Evolutionary conservation across 92 coral and sea anemone genomes (phyloP).

Genomic region (Epizoanthus illoricatus): DNA sequence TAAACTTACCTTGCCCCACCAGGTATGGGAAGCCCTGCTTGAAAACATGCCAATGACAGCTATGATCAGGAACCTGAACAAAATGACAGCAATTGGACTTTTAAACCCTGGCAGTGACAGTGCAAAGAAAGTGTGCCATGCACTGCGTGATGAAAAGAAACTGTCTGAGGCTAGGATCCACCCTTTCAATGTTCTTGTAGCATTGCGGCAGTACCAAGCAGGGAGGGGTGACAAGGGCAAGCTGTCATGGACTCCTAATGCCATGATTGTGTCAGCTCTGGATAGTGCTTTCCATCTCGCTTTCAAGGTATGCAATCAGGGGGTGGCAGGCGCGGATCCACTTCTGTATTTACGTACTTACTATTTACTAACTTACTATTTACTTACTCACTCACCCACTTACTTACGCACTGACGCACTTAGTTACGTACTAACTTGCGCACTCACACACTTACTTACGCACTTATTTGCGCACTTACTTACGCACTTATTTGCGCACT

Average conservation of each 20-base stretch:
- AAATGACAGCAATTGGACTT: conserved; percentile 81
- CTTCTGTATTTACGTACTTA: too few relatives aligned
- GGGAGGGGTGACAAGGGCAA: conserved; percentile 92
- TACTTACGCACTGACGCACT: too few relatives aligned
- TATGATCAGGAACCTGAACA: conserved; percentile 90
- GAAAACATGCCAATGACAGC: conserved; percentile 98
- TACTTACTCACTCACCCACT: too few relatives aligned
- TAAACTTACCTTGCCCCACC: background rate
- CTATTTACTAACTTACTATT: too few relatives aligned
- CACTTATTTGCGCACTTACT: too few relatives aligned
- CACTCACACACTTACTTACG: too few relatives aligned
- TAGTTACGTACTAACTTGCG: too few relatives aligned
- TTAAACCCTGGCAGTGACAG: conserved; percentile 62
- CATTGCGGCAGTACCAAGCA: conserved; percentile 78
- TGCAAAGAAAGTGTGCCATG: conserved; percentile 55
- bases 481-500: too few relatives aligned
- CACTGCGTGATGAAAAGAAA: conserved; percentile 43
- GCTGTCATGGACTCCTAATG: conserved; percentile 73
- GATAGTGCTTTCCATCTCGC: conserved; percentile 87
- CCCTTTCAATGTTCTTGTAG: conserved; percentile 82
- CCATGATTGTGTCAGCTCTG: conserved; percentile 67
- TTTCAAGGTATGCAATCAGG: conserved; percentile 67
- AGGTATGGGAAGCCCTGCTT: conserved; percentile 91
- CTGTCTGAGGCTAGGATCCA: conserved; percentile 84
- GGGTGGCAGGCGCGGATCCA: too few relatives aligned